phyloP scores from a whole-genome alignment of 1,140 invertebrate genomes.

The Chironomus striatipennis region DNA sequence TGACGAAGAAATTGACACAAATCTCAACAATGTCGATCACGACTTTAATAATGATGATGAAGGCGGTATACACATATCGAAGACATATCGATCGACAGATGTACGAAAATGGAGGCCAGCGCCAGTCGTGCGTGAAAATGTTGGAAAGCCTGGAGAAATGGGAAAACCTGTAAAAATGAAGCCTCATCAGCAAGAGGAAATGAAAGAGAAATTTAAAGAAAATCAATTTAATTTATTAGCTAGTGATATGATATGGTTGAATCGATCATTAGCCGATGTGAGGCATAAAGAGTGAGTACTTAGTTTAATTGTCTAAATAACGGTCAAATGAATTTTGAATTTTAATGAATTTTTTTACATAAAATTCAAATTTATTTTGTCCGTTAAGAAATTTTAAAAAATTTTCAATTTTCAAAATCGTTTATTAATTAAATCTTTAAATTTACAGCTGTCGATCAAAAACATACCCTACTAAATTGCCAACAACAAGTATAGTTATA shows the following conservation, averaged over 20 bases:
- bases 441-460: conserved; percentile 67
- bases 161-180: conserved; percentile 83
- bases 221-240: conserved; percentile 98
- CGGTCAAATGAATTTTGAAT: too few species aligned
- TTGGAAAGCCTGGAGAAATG: conserved; percentile 74
- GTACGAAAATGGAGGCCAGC: conserved; percentile 65
- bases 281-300: conserved; percentile 74
- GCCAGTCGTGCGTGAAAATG: conserved; percentile 55
- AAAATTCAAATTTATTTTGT: too few species aligned
- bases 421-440: conserved; percentile 27
- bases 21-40: conserved; percentile 34
- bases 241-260: conserved; percentile 95
- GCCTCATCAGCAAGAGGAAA: conserved; percentile 69
- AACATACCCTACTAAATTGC: conserved; percentile 63
- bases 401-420: too few species aligned
- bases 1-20: conserved; percentile 40
- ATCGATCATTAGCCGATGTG: conserved; percentile 91
- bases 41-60: conserved; percentile 31
- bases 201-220: conserved; percentile 92
- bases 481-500: conserved; percentile 87
- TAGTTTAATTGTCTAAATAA: not conserved
- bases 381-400: too few species aligned
- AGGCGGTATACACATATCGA: conserved; percentile 34
- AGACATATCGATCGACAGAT: conserved; percentile 36
- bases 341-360: too few species aligned